phyloP scores from a whole-genome alignment of 1,140 invertebrate species.

The Bilobella aurantiaca region DNA sequence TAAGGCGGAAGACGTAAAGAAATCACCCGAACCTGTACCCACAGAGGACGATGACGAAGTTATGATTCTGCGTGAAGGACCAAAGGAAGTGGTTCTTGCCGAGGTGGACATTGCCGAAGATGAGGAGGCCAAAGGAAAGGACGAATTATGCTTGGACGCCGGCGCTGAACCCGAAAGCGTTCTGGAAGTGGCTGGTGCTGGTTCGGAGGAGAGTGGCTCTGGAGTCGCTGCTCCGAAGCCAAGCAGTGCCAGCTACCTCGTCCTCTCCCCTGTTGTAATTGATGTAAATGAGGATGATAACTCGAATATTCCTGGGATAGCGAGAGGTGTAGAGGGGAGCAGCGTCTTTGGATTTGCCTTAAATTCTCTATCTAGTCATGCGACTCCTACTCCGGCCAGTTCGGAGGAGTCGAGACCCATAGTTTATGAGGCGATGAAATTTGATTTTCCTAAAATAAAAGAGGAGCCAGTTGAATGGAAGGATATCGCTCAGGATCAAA shows the following conservation, averaged over 20 bases:
- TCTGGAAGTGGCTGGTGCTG: slow-evolving; percentile 13
- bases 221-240: not conserved
- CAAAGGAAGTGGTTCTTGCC: slow-evolving; percentile 35
- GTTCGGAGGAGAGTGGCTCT: slow-evolving; percentile 13
- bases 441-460: slow-evolving; percentile 34
- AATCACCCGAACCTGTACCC: slow-evolving; percentile 23
- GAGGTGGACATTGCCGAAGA: slow-evolving; percentile 33
- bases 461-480: slow-evolving; percentile 28
- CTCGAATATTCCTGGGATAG: slow-evolving; percentile 25
- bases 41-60: slow-evolving; percentile 41
- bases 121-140: slow-evolving; percentile 26
- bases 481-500: slow-evolving; percentile 10
- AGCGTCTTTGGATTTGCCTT: slow-evolving; percentile 29
- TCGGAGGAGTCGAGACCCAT: slow-evolving; percentile 16
- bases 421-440: slow-evolving; percentile 29
- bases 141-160: no score
- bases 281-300: slow-evolving; percentile 23
- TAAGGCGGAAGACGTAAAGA: slow-evolving; percentile 34
- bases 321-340: slow-evolving; percentile 8
- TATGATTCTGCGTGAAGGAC: slow-evolving; percentile 36
- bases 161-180: no score
- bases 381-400: not conserved
- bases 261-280: slow-evolving; percentile 28
- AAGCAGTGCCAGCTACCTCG: not conserved
- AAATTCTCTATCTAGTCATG: slow-evolving; percentile 6